These are phyloP conservation scores for Platynereis dumerilii DNA, from an alignment of 2,888 invertebrate species.

Conservation along the genomic window DNA sequence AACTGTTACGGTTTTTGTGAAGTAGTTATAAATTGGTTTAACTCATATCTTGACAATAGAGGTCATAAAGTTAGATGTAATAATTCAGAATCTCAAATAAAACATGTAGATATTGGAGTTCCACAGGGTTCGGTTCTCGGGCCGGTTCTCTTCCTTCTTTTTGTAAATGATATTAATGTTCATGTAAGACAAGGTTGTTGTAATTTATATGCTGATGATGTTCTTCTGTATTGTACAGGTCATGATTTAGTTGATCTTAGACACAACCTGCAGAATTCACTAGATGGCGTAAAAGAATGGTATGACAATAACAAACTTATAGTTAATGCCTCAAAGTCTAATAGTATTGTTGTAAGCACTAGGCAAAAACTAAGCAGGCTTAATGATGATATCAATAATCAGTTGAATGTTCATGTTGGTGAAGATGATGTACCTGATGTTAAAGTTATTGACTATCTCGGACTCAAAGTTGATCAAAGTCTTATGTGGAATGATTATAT, in stretches of 20 bases:
- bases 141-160: background rate
- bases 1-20: background rate
- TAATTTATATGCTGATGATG: conserved; percentile 8
- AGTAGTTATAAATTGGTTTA: background rate
- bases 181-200: background rate
- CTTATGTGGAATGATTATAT: too few relatives aligned
- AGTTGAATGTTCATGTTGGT: too few relatives aligned
- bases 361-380: background rate
- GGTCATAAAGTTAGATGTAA: background rate
- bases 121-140: conserved; percentile 7
- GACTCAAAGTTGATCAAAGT: too few relatives aligned
- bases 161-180: conserved; percentile 1
- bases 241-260: background rate
- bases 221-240: background rate
- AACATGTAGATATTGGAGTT: conserved; percentile 3
- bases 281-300: background rate
- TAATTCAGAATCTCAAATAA: background rate
- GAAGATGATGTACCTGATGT: too few relatives aligned
- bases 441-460: too few relatives aligned
- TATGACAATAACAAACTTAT: background rate
- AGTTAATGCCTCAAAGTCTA: conserved; percentile 3
- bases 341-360: background rate
- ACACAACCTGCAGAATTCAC: background rate
- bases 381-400: too few relatives aligned
- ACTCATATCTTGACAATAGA: background rate